Evolutionary conservation across 2,888 invertebrate species (phyloP).

Genomic region (Prionchulus punctatus): DNA sequence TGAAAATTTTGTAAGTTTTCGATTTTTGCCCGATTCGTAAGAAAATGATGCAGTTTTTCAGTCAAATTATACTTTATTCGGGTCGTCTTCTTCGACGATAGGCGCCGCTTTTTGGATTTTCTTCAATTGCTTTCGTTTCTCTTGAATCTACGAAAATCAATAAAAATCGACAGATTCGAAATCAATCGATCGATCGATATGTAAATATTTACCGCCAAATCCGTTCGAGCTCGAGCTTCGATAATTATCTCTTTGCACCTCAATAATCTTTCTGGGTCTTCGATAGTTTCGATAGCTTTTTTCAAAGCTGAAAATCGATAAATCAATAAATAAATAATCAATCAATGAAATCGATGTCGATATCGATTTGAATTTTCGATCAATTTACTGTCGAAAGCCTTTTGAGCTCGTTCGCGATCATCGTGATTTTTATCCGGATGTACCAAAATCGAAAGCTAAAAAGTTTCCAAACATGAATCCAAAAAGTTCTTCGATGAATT

Average conservation of each 20-base stretch:
- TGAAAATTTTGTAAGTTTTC: slow-evolving; percentile 21
- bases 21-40: background rate
- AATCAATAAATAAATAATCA: slow-evolving; percentile 6
- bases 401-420: slow-evolving; percentile 77
- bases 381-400: slow-evolving; percentile 44
- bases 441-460: slow-evolving; percentile 73
- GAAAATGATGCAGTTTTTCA: background rate
- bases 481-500: slow-evolving; percentile 1
- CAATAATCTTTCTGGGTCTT: slow-evolving; percentile 78
- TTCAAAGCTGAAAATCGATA: slow-evolving; percentile 51
- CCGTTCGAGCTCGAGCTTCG: slow-evolving; percentile 84
- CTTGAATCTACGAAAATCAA: slow-evolving; percentile 50
- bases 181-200: background rate
- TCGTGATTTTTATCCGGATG: slow-evolving; percentile 99
- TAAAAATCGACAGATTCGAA: background rate
- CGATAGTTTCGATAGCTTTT: slow-evolving; percentile 47
- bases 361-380: background rate
- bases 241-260: slow-evolving; percentile 89
- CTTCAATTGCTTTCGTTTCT: slow-evolving; percentile 54
- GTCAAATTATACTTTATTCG: slow-evolving; percentile 15
- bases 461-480: slow-evolving; percentile 8
- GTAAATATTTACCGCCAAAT: slow-evolving; percentile 54
- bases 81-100: slow-evolving; percentile 23
- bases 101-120: slow-evolving; percentile 17
- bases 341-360: slow-evolving; percentile 2